These are phyloP conservation scores for Sitobion miscanthi DNA, from an alignment of 1,140 invertebrate species.

Conservation along the genomic window DNA sequence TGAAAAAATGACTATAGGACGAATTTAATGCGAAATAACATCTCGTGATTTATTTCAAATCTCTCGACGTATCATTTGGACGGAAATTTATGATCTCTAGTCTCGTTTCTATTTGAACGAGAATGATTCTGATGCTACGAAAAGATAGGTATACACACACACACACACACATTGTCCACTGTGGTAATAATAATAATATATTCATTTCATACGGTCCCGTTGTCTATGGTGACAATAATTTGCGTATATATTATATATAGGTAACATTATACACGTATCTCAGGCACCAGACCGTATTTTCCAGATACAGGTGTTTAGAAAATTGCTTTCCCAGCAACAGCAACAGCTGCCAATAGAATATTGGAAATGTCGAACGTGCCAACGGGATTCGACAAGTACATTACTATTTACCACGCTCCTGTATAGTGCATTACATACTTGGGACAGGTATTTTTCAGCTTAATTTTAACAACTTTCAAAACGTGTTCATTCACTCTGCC, in stretches of 20 bases:
- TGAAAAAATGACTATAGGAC: neutral
- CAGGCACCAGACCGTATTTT: neutral
- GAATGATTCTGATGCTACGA: neutral
- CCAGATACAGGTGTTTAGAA: neutral
- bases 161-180: neutral
- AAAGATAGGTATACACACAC: neutral
- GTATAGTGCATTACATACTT: neutral
- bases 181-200: neutral
- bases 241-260: neutral
- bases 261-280: neutral
- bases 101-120: neutral
- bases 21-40: neutral
- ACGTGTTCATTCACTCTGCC: neutral
- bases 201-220: neutral
- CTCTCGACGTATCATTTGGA: neutral
- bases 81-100: neutral
- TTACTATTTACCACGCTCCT: neutral
- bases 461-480: neutral
- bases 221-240: conserved; percentile 16
- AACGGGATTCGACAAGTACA: neutral
- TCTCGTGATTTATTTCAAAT: neutral
- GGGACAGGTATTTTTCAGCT: neutral
- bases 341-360: neutral
- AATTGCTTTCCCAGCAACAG: neutral
- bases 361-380: conserved; percentile 1